Percentiles rank a stretch among this genome's conserved stretches.
Evolutionary conservation across 92 coral and sea anemone genomes (phyloP).

Genomic region (Porites rus): DNA sequence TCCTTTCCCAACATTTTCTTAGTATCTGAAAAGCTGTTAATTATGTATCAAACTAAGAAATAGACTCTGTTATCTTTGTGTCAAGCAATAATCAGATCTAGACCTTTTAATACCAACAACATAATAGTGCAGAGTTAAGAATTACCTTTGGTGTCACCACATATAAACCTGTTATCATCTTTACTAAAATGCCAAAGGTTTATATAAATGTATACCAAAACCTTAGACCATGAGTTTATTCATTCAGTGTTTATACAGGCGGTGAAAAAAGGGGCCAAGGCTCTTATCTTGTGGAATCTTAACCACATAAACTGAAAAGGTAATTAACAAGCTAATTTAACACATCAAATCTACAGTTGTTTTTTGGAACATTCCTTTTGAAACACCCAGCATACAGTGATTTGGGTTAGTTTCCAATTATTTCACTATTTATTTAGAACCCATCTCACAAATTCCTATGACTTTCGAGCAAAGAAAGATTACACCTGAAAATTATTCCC

Average conservation of each 20-base stretch:
- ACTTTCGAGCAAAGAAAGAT: not conserved
- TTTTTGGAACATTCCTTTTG: not conserved
- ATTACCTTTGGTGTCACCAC: too few relatives aligned
- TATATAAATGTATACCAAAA: not conserved
- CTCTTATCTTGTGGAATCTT: constrained; percentile 8
- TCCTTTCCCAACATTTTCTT: not conserved
- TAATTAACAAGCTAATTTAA: constrained; percentile 4
- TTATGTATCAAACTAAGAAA: not conserved
- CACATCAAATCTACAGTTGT: not conserved
- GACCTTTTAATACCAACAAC: too few relatives aligned
- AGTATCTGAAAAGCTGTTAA: not conserved
- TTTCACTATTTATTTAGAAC: not conserved
- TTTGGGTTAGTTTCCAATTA: not conserved
- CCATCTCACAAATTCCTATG: not conserved
- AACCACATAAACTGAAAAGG: not conserved
- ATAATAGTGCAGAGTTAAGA: too few relatives aligned
- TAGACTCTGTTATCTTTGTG: not conserved
- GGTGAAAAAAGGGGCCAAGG: not conserved
- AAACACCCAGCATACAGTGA: too few relatives aligned
- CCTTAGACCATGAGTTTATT: not conserved
- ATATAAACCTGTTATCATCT: not conserved
- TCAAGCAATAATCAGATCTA: too few relatives aligned
- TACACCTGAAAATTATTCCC: not conserved
- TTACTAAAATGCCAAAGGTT: not conserved
- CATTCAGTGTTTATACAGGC: not conserved